These are phyloP conservation scores for Campylomormyrus tamandua DNA, from an alignment of 2,113 vertebrate species.

Conservation along the genomic window DNA sequence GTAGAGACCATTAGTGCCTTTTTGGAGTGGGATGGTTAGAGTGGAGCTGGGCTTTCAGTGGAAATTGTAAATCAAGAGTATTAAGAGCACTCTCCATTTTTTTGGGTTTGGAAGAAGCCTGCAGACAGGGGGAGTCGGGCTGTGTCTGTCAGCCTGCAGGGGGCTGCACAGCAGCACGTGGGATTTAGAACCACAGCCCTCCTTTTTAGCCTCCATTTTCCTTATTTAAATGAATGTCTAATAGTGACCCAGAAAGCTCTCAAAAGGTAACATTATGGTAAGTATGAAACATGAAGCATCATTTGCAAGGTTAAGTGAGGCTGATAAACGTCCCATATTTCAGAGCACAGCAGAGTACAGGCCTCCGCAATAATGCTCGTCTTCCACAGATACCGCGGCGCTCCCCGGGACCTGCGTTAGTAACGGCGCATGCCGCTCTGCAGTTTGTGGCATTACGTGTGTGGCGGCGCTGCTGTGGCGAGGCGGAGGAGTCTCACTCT, in stretches of 20 bases:
- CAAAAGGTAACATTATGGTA: not conserved
- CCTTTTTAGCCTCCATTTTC: not conserved
- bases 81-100: not conserved
- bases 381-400: not conserved
- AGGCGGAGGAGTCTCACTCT: not conserved
- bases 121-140: not conserved
- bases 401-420: not conserved
- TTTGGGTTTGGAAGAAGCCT: not conserved
- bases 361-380: not conserved
- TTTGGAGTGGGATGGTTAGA: not conserved
- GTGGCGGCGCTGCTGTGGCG: not conserved
- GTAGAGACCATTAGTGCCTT: not conserved
- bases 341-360: not conserved
- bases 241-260: not conserved
- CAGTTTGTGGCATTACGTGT: not conserved
- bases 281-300: not conserved
- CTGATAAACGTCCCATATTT: not conserved
- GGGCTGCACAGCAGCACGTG: not conserved
- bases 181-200: not conserved
- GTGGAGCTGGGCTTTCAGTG: not conserved
- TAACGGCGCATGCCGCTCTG: not conserved
- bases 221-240: not conserved
- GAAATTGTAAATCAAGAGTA: not conserved
- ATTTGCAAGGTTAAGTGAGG: slow-evolving; percentile 6
- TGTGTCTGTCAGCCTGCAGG: not conserved